These are phyloP conservation scores for Euplexia lucipara DNA, from an alignment of 2,888 invertebrate genomes.

Conservation along the genomic window DNA sequence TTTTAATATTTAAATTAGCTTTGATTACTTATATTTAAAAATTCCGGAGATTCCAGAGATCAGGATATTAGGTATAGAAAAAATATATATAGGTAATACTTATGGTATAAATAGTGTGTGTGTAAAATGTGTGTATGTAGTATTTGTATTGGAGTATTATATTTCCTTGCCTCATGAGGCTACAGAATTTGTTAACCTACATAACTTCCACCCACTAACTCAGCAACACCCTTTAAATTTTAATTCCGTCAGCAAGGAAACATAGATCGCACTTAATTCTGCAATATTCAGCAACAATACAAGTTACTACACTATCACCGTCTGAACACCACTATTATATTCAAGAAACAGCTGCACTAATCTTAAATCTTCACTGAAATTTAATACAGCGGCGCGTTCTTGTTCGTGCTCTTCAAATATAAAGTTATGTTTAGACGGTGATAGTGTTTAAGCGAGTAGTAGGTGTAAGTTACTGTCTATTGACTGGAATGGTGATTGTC, in stretches of 20 bases:
- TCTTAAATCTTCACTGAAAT: constrained; percentile 59
- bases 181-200: background rate
- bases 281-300: constrained; percentile 44
- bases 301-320: constrained; percentile 28
- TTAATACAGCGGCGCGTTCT: constrained; percentile 44
- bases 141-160: no score
- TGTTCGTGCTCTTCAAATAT: constrained; percentile 50
- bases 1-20: no score
- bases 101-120: no score
- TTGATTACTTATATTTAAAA: no score
- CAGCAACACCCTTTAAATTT: background rate
- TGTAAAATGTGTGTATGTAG: no score
- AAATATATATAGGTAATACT: no score
- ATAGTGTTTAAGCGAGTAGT: constrained; percentile 35
- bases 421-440: constrained; percentile 44
- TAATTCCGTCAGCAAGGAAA: constrained; percentile 31
- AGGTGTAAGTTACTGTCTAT: constrained; percentile 3
- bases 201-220: constrained; percentile 20
- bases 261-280: constrained; percentile 21
- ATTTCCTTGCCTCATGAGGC: background rate
- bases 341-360: constrained; percentile 45
- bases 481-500: constrained; percentile 5
- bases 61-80: no score
- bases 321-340: constrained; percentile 52
- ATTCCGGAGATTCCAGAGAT: no score